Conservation (phyloP, 1,140 invertebrate species). For the Pinna nobilis region DNA sequence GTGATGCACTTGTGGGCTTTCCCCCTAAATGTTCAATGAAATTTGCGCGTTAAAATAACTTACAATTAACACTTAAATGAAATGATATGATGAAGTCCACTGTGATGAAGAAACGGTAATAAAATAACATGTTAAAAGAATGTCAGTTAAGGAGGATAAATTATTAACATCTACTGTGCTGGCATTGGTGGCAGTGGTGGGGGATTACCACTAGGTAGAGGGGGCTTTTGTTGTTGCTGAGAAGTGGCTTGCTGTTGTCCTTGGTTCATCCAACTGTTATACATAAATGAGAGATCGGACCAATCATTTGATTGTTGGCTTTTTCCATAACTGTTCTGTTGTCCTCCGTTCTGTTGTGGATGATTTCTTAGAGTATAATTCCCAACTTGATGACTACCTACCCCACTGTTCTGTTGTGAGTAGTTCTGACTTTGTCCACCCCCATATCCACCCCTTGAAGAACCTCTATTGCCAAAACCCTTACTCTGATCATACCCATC, state of each 20-base stretch:
- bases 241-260: conserved; percentile 13
- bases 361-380: not conserved
- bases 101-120: too few relatives aligned
- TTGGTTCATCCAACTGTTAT: conserved; percentile 9
- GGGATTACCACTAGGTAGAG: conserved; percentile 33
- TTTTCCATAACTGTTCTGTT: conserved; percentile 34
- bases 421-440: conserved; percentile 13
- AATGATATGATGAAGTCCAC: not conserved
- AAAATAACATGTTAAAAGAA: not conserved
- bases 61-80: not conserved
- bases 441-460: conserved; percentile 5
- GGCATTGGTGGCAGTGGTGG: conserved; percentile 33
- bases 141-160: not conserved
- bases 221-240: conserved; percentile 32
- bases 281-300: conserved; percentile 14
- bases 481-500: conserved; percentile 27
- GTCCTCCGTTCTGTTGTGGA: too few relatives aligned
- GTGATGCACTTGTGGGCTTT: too few relatives aligned
- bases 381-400: conserved; percentile 7
- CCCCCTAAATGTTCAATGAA: too few relatives aligned
- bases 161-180: not conserved
- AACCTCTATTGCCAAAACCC: not conserved
- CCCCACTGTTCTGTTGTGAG: not conserved
- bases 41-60: not conserved
- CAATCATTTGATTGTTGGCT: not conserved